These are phyloP conservation scores for Anhinga anhinga DNA, from an alignment of 2,113 vertebrate genomes.

Conservation along the genomic window DNA sequence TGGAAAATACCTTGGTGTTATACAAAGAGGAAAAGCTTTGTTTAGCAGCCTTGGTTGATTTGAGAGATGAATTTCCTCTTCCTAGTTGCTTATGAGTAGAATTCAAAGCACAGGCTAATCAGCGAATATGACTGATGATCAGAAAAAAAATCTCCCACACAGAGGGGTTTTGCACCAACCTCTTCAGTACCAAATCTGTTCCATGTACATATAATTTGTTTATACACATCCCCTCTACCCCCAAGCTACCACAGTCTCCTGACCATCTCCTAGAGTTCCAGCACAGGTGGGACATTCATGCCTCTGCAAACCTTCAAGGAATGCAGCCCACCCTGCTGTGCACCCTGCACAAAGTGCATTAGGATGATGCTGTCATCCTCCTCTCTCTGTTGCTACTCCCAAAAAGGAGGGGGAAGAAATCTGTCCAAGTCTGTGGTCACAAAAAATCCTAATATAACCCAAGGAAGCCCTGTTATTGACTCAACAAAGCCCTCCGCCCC, in stretches of 20 bases:
- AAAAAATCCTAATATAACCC: not conserved
- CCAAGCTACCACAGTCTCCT: not conserved
- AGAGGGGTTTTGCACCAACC: not conserved
- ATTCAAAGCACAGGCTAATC: not conserved
- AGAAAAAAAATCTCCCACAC: not conserved
- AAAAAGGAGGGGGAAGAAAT: not conserved
- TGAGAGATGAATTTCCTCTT: not conserved
- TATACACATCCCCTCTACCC: not conserved
- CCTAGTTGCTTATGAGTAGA: not conserved
- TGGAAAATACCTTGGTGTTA: not conserved
- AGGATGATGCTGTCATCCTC: not conserved
- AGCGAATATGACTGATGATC: not conserved
- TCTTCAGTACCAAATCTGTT: not conserved
- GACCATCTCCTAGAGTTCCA: not conserved
- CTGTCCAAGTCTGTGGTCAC: not conserved
- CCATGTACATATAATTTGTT: too few species aligned
- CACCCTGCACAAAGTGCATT: not conserved
- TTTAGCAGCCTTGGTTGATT: not conserved
- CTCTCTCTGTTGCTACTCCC: not conserved
- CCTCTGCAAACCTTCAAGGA: not conserved
- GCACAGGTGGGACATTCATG: not conserved
- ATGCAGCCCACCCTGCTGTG: accelerated
- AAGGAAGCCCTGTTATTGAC: not conserved
- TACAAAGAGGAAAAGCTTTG: not conserved
- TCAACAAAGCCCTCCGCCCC: not conserved